phyloP scores from a whole-genome alignment of 2,113 vertebrate species.

The Tamias sibiricus region DNA sequence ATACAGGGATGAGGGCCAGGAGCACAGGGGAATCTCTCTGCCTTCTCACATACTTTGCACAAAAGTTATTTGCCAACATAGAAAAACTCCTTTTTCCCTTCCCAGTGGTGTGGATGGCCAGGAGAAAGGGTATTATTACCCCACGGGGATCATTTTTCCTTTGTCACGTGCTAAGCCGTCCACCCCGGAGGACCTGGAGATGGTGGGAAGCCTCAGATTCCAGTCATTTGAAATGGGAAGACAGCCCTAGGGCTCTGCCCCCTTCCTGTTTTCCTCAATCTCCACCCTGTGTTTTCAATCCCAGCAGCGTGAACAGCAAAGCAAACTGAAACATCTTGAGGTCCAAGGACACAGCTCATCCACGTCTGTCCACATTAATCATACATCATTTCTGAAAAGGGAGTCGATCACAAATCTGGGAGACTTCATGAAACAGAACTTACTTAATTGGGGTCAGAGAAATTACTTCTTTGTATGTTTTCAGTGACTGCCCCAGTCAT shows the following conservation, averaged over 20 bases:
- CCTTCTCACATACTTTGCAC: not conserved
- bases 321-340: not conserved
- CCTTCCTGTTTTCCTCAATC: not conserved
- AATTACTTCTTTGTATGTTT: slow-evolving; percentile 9
- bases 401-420: not conserved
- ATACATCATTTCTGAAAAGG: not conserved
- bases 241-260: not conserved
- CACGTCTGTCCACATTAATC: not conserved
- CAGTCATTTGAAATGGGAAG: slow-evolving; percentile 47
- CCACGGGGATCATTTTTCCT: not conserved
- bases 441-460: not conserved
- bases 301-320: not conserved
- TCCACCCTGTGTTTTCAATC: slow-evolving; percentile 17
- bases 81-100: slow-evolving; percentile 25
- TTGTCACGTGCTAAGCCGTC: slow-evolving; percentile 6
- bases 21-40: not conserved
- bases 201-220: not conserved
- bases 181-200: not conserved
- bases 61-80: slow-evolving; percentile 19
- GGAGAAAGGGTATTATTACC: not conserved
- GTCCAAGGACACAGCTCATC: not conserved
- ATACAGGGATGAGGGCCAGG: not conserved
- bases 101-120: not conserved
- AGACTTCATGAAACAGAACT: not conserved
- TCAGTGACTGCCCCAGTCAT: not conserved